Evolutionary conservation across 1,140 invertebrate genomes (phyloP).

Genomic region (Cheumatopsyche charites): DNA sequence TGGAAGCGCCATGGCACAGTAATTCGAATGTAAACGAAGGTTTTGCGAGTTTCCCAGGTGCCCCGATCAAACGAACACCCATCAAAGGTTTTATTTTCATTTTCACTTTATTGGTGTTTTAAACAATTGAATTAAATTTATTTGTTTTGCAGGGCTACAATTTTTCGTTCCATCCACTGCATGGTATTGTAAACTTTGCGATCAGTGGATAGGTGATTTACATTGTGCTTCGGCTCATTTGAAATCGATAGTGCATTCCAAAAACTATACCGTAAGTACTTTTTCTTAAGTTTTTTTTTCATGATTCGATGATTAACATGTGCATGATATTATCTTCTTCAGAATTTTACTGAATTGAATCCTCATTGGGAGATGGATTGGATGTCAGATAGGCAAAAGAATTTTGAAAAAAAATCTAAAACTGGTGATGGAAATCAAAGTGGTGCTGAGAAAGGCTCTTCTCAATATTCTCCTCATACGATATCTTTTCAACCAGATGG

Average conservation of each 20-base stretch:
- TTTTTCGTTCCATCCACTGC: constrained; percentile 83
- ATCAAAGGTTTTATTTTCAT: constrained; percentile 69
- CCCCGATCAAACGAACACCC: constrained; percentile 76
- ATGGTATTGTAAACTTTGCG: constrained; percentile 89
- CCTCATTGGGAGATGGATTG: constrained; percentile 85
- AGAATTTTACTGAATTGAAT: constrained; percentile 81
- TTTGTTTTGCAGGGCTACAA: constrained; percentile 75
- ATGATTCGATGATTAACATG: background rate
- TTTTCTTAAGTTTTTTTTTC: constrained; percentile 36
- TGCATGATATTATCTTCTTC: constrained; percentile 2
- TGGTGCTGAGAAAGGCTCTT: constrained; percentile 30
- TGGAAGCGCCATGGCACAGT: constrained; percentile 80
- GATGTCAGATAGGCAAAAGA: constrained; percentile 79
- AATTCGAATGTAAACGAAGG: constrained; percentile 65
- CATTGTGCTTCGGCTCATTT: constrained; percentile 85
- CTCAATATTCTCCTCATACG: constrained; percentile 55
- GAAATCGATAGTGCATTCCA: constrained; percentile 76
- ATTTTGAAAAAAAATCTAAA: constrained; percentile 61
- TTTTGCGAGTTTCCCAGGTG: constrained; percentile 69
- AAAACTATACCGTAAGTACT: constrained; percentile 76
- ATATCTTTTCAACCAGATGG: constrained; percentile 59
- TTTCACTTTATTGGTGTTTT: background rate
- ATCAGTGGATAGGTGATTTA: constrained; percentile 84
- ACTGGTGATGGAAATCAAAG: constrained; percentile 48
- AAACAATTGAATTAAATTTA: background rate